Evolutionary conservation across 2,888 invertebrate species (phyloP).

Genomic region (Phaedon cochleariae): DNA sequence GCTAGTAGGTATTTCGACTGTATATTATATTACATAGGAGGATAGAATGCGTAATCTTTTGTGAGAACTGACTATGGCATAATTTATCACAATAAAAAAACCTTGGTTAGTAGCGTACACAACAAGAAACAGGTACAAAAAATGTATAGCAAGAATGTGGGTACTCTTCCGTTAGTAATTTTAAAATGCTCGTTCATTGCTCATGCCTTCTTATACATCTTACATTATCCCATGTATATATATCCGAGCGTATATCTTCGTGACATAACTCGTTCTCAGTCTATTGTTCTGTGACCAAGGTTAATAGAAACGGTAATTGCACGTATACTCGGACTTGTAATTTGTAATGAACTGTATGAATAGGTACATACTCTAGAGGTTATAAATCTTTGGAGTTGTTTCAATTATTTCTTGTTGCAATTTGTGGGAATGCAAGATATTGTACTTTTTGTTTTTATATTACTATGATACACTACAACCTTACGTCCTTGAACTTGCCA

Average conservation of each 20-base stretch:
- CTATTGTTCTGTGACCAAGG: not conserved
- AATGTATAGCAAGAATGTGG: not conserved
- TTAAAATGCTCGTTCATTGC: not conserved
- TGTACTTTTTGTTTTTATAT: too few relatives aligned
- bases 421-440: too few relatives aligned
- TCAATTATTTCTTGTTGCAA: not conserved
- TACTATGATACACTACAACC: too few relatives aligned
- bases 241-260: not conserved
- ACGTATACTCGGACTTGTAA: not conserved
- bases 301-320: constrained; percentile 1
- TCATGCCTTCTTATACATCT: not conserved
- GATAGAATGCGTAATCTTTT: not conserved
- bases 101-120: too few relatives aligned
- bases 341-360: not conserved
- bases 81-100: not conserved
- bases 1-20: too few relatives aligned
- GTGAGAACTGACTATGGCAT: not conserved
- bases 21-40: not conserved
- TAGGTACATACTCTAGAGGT: not conserved
- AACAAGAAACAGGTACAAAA: not conserved
- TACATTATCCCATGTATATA: not conserved
- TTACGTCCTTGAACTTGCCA: too few relatives aligned
- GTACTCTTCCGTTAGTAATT: not conserved
- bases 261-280: not conserved
- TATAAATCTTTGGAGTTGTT: not conserved